Conservation (phyloP, 2,113 vertebrate species). For the Marmota monax region DNA sequence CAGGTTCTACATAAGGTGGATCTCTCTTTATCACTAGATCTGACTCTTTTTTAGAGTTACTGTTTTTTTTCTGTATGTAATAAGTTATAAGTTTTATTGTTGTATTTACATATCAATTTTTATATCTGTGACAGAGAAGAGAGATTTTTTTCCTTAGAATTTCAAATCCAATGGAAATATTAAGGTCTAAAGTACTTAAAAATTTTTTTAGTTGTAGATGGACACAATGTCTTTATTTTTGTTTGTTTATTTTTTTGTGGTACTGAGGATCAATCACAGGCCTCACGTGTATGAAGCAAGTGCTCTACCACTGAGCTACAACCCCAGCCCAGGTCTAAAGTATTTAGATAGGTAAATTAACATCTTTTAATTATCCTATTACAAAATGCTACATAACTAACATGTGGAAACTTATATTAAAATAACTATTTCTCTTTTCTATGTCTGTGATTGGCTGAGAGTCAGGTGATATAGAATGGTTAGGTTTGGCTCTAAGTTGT, state of each 20-base stretch:
- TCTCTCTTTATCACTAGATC: not conserved
- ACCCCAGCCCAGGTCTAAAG: not conserved
- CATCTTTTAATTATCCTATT: not conserved
- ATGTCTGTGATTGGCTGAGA: not conserved
- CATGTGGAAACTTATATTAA: not conserved
- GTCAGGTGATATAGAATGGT: not conserved
- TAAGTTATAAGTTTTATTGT: conserved; percentile 28
- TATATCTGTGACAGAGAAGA: not conserved
- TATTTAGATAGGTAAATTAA: conserved; percentile 23
- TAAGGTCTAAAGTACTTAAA: conserved; percentile 19
- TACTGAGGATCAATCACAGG: too few species aligned
- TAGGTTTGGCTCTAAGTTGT: not conserved
- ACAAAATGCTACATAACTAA: not conserved
- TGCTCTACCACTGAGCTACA: too few species aligned
- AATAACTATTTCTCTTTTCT: conserved; percentile 4
- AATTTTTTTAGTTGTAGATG: too few species aligned
- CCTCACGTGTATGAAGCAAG: too few species aligned
- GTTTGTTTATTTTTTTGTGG: too few species aligned
- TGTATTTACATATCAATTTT: conserved; percentile 1
- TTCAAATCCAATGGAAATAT: not conserved
- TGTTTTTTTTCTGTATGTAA: not conserved
- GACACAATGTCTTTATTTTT: too few species aligned
- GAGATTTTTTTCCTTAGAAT: not conserved
- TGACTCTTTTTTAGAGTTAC: conserved; percentile 7
- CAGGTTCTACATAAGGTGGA: not conserved